Evolutionary conservation across 1,140 invertebrate species (phyloP), one percentile per base, ranked within the genome.

Genomic region (Brachionus koreanus): DNA sequence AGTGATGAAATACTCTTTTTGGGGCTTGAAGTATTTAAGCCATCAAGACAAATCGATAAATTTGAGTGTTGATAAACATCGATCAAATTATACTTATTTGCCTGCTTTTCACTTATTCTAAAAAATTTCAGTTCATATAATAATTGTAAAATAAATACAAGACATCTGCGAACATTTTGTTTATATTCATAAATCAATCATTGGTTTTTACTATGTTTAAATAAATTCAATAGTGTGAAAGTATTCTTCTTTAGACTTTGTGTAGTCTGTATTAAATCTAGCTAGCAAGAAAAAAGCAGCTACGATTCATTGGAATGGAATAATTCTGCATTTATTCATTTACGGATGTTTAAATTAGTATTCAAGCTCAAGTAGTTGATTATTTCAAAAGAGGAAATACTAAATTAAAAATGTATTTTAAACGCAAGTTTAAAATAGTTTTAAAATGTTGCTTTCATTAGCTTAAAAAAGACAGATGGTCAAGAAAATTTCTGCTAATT

Each of bases 131-230:
- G n/a, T 39, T 69, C 35, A 69, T 39, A 19, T 69, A 69, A 74
- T 46, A 74, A 74, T 74, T 74, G 19, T 46, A 74, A 74, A 74
- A 74, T 74, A 74, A 74, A 74, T 74, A 74, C 69, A 69, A 69
- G 65, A 69, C 65, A 69, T 69, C 65, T 69, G 65, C 65, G 9
- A 37, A 69, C 65, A 69, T 69, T 39, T 69, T 69, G 29, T 69
- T 19, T 69, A 69, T 69, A 69, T 69, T 69, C 39, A 69, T 37
- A 69, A 69, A 69, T 69, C 65, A 69, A 69, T 69, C 65, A 39
- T 69, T 69, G 35, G 49, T 57, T 57, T 42, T 57, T 57, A 57
- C 49, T 57, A 19, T 57, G 19, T 57, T 57, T 57, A 57, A 57
- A 57, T 57, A 57, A 9, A 57, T 39, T 19, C 16, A 69, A 33